Evolutionary conservation across 2,113 vertebrate genomes (phyloP).

Genomic region (Anthoscopus minutus): DNA sequence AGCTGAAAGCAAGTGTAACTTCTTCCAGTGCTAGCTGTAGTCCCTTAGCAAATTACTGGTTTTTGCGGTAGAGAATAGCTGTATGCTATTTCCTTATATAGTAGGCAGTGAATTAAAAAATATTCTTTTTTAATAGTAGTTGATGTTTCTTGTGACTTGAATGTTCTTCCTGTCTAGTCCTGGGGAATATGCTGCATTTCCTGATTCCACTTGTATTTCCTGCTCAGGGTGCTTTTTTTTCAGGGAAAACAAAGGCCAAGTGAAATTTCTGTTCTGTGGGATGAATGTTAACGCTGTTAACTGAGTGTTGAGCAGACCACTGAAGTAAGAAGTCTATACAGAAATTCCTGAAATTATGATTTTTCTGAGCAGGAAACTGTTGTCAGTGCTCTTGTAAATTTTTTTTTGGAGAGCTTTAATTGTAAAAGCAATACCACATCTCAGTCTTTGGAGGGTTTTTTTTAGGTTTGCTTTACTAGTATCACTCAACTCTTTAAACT

Average conservation of each 20-base stretch:
- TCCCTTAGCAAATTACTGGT: not conserved
- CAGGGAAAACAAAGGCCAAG: not conserved
- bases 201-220: not conserved
- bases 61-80: not conserved
- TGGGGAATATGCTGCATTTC: not conserved
- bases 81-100: not conserved
- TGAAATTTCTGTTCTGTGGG: not conserved
- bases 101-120: not conserved
- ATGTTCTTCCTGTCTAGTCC: not conserved
- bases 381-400: not conserved
- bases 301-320: not conserved
- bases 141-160: not conserved
- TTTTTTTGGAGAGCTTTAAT: not conserved
- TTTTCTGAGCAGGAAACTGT: not conserved
- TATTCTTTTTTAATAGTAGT: not conserved
- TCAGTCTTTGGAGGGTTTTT: not conserved
- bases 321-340: not conserved
- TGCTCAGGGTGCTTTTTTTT: not conserved
- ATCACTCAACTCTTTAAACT: not conserved
- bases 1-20: not conserved
- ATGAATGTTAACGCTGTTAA: not conserved
- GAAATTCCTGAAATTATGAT: not conserved
- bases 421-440: not conserved
- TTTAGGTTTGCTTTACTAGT: not conserved
- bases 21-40: not conserved